Conservation (phyloP, 2,888 invertebrate species). For the Drosophila antonietae region DNA sequence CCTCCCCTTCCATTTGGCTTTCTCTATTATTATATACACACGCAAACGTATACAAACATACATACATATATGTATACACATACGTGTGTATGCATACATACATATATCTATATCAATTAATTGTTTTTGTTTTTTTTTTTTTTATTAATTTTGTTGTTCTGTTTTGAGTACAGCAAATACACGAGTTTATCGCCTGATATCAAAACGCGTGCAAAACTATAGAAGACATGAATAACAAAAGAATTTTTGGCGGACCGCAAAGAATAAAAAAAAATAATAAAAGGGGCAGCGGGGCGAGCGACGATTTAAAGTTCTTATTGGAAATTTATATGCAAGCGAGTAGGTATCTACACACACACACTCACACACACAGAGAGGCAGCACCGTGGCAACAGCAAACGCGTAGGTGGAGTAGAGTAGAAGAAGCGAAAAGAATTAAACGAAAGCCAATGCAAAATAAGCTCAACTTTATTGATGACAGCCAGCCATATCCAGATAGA, state of each 20-base stretch:
- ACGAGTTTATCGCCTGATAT: conserved; percentile 55
- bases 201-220: conserved; percentile 46
- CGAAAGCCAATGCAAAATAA: conserved; percentile 5
- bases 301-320: conserved; percentile 32
- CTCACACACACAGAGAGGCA: conserved; percentile 1
- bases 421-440: conserved; percentile 3
- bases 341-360: background rate
- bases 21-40: background rate
- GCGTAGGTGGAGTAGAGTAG: conserved; percentile 24
- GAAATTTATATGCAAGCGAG: background rate
- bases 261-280: conserved; percentile 3
- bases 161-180: conserved; percentile 13
- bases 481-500: conserved; percentile 48
- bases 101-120: background rate
- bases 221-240: conserved; percentile 15
- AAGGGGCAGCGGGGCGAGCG: background rate
- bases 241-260: conserved; percentile 16
- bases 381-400: conserved; percentile 32
- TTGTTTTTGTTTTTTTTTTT: conserved; percentile 1
- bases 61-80: background rate
- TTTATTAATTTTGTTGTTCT: background rate
- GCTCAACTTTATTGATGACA: conserved; percentile 20
- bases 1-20: background rate
- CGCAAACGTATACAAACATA: background rate
- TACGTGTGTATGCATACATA: background rate